phyloP scores from a whole-genome alignment of 2,113 vertebrate species.

The Myxocyprinus asiaticus region DNA sequence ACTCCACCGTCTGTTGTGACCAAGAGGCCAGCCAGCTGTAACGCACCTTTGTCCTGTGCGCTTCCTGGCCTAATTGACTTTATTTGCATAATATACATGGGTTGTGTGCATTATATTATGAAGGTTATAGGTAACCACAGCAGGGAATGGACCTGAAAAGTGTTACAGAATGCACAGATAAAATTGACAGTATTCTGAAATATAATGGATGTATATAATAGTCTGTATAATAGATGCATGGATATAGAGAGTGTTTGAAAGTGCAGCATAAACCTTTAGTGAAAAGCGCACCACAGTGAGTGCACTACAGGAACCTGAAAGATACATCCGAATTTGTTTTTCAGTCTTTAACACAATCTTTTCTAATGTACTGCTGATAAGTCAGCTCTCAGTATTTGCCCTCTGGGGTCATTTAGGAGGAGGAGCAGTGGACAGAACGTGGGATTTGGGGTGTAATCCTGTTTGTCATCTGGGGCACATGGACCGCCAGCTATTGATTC shows the following conservation, averaged over 20 bases:
- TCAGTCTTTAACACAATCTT: background rate
- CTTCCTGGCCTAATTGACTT: constrained; percentile 72
- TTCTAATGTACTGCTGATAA: constrained; percentile 23
- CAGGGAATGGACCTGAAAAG: too few relatives aligned
- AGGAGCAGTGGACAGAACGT: constrained; percentile 63
- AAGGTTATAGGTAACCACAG: constrained; percentile 24
- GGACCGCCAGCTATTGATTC: constrained; percentile 72
- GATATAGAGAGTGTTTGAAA: too few relatives aligned
- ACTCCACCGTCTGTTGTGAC: constrained; percentile 73
- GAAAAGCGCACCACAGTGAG: too few relatives aligned
- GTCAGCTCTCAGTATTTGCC: constrained; percentile 39
- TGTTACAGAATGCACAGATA: too few relatives aligned
- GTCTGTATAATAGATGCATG: too few relatives aligned
- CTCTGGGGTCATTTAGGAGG: constrained; percentile 60
- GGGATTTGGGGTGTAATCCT: constrained; percentile 78
- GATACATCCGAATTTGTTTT: too few relatives aligned
- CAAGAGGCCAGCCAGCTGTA: constrained; percentile 69
- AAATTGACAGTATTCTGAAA: too few relatives aligned
- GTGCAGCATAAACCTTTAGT: too few relatives aligned
- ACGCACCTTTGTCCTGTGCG: constrained; percentile 69
- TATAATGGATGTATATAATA: too few relatives aligned
- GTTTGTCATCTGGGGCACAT: constrained; percentile 71
- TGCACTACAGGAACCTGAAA: too few relatives aligned
- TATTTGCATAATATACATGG: constrained; percentile 54
- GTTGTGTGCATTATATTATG: constrained; percentile 33